Conservation (phyloP, 2,797 vertebrate species). For the Glossophaga mutica region DNA sequence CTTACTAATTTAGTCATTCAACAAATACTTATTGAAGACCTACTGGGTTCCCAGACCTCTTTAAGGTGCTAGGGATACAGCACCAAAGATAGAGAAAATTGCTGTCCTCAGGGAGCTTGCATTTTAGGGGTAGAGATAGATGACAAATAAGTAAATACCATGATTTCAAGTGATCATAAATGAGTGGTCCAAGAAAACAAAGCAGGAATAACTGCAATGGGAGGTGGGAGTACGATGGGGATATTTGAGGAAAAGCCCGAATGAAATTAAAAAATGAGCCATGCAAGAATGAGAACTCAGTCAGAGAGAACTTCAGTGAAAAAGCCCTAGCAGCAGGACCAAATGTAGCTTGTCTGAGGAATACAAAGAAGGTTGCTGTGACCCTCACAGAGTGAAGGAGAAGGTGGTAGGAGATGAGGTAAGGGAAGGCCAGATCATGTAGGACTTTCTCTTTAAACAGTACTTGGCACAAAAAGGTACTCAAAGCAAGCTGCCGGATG, state of each 20-base stretch:
- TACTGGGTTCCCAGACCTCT: background rate
- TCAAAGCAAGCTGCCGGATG: background rate
- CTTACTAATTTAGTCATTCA: background rate
- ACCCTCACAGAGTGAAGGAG: background rate
- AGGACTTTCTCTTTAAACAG: background rate
- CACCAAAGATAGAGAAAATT: background rate
- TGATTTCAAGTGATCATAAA: background rate
- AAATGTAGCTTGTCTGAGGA: background rate
- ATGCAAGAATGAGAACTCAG: background rate
- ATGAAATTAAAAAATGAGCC: background rate
- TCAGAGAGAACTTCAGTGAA: background rate
- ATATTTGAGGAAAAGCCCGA: background rate
- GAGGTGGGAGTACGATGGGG: background rate
- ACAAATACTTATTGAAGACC: background rate
- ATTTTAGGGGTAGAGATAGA: background rate
- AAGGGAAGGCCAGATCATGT: accelerated
- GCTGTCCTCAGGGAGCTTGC: background rate
- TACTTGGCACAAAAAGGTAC: background rate
- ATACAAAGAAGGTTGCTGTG: background rate
- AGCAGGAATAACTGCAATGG: background rate
- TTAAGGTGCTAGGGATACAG: background rate
- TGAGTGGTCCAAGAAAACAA: background rate
- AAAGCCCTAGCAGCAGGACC: background rate
- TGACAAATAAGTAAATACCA: background rate
- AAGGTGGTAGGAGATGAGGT: background rate